Evolutionary conservation across 2,113 vertebrate genomes (phyloP).

Genomic region (Epinephelus lanceolatus): DNA sequence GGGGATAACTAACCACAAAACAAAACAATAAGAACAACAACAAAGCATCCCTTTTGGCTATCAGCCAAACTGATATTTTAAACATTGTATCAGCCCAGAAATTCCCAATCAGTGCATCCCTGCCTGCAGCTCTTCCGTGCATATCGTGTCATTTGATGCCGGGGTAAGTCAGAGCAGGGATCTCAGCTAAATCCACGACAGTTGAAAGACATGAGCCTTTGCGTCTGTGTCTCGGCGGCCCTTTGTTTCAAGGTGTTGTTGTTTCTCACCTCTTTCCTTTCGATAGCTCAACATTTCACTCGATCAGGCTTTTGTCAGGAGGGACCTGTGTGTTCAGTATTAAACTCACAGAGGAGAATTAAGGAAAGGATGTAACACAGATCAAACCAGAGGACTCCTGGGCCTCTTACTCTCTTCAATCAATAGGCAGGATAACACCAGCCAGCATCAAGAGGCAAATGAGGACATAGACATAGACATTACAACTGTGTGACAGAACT

Average conservation of each 20-base stretch:
- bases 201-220: slow-evolving; percentile 48
- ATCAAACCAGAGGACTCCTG: slow-evolving; percentile 74
- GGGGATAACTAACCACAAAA: too few relatives aligned
- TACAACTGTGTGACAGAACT: slow-evolving; percentile 23
- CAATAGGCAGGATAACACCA: slow-evolving; percentile 71
- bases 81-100: too few relatives aligned
- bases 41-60: too few relatives aligned
- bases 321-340: slow-evolving; percentile 60
- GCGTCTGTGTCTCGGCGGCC: slow-evolving; percentile 30
- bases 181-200: slow-evolving; percentile 49
- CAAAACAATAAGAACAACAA: too few relatives aligned
- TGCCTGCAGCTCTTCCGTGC: not conserved
- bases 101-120: too few relatives aligned
- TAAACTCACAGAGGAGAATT: slow-evolving; percentile 74
- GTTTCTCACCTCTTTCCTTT: slow-evolving; percentile 56
- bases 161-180: slow-evolving; percentile 34
- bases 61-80: too few relatives aligned
- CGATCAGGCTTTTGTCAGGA: slow-evolving; percentile 66
- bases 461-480: slow-evolving; percentile 66
- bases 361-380: slow-evolving; percentile 74
- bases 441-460: slow-evolving; percentile 71
- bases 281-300: slow-evolving; percentile 60
- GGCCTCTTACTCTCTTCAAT: slow-evolving; percentile 67
- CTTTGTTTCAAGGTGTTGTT: slow-evolving; percentile 56
- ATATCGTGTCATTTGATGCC: slow-evolving; percentile 33